Base-by-base conservation (phyloP, 2,113 vertebrate species). In the Rhinolophus ferrumequinum region DNA sequence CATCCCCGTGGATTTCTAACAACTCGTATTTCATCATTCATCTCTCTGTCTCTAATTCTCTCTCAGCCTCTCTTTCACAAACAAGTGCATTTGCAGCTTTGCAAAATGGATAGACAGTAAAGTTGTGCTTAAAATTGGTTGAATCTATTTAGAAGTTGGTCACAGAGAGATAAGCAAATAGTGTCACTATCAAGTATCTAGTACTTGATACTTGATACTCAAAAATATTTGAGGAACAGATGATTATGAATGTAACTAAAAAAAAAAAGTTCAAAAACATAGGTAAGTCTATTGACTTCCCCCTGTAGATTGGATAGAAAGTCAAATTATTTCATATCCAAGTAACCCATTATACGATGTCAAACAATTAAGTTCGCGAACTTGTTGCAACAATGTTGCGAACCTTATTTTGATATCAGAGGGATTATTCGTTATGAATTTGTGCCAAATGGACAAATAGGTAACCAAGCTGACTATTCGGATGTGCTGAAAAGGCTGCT, bases 111-210 rank as follows among this genome's bases (percentile, higher is more conserved):
- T 26, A 70, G n/a, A 22, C 16, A 89, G n/a, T 16, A 83, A 56
- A n/a, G 11, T 44, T 13, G 28, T 15, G 5, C 47, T 69, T 64
- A 52, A 24, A 28, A 54, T 30, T 69, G 52, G 3, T 3, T 44
- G 19, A 80, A 44, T 62, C 2, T 10, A 0, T 22, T 64, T 70
- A n/a, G 54, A 60, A 13, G 30, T 38, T 50, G 24, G 14, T 14
- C 26, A n/a, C 18, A 35, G 22, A 15, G 38, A 35, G 12, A 47
- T 6, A 70, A 54, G 12, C 16, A 73, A 70, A 64, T 6, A 54
- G 6, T 5, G 8, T 0, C 13, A 6, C 1, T 6, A 11, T 22
- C 13, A 73, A 21, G 19, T 85, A 44, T 12, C 18, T 13, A 33
- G 8, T 8, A 38, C 41, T 44, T 44, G 41, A 41, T 41, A 41